Evolutionary conservation across 1,140 invertebrate genomes (phyloP), one percentile per base, ranked within the genome.

Genomic region (Caenorhabditis latens): DNA sequence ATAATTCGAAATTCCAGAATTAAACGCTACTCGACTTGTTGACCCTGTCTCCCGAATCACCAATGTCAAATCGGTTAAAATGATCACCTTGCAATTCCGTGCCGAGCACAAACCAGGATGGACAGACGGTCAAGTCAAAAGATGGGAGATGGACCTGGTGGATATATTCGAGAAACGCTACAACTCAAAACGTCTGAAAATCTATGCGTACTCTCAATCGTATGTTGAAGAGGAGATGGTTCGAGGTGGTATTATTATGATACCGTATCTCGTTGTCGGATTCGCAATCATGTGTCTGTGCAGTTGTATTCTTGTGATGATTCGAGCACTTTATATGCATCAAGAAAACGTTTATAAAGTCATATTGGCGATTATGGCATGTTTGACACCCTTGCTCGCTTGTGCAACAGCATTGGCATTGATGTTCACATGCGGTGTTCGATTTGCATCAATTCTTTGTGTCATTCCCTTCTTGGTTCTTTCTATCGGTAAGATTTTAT

Each of bases 151-250:
- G 88, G 84, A 67, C 48, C 82, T 92, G 79, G 90, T 92, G 32
- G 84, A 92, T 32, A 43, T 82, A 16, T 92, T 91, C 58, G 58
- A 91, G 84, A 82, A 90, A 90, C 91, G 53, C 86, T 92, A 91
- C 87, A 85, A 90, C 46, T 89, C 89, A 13, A 55, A 92, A 24
- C 87, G 84, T 24, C 55, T 92, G 16, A 58, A 89, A 61, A 79
- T 91, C n/a, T 93, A 89, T 83, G 87, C 89, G 43, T 86, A 91
- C 16, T 90, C 90, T 16, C 88, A 90, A 57, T 90, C 92, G 19
- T 92, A 90, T 65, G 90, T 92, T 13, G 91, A 92, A 86, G 90
- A 92, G 40, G 91, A 92, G 71, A 92, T 92, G 91, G 92, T 92
- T 61, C 86, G 91, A 46, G 92, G 91, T 50, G 91, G 91, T 42